A percentile compares a stretch with the other conserved stretches of the same genome.
Conservation (phyloP, 2,797 vertebrate species). For the Thripadectes ignobilis region DNA sequence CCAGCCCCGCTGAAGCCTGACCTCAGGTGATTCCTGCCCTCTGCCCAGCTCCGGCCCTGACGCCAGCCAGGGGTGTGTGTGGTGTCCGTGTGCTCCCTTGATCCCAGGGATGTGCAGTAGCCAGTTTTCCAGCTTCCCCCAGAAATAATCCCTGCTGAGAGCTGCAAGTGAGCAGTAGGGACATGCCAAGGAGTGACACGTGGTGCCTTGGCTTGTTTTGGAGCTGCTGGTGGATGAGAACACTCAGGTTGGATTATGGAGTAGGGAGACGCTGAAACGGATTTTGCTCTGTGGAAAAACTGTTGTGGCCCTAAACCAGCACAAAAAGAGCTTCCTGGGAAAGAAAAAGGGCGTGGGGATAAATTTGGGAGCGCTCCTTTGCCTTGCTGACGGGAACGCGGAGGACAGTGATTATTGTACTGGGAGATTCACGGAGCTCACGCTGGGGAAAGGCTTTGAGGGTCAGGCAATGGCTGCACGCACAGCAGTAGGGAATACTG, state of each 20-base stretch:
- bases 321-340: accelerated
- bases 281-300: accelerated
- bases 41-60: background rate
- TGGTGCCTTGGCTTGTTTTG: accelerated
- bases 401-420: background rate
- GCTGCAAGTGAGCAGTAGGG: accelerated
- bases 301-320: accelerated
- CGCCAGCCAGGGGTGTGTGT: accelerated
- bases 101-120: accelerated
- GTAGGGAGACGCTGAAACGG: accelerated
- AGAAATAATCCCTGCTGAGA: accelerated
- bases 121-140: accelerated
- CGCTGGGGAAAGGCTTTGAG: accelerated
- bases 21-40: background rate
- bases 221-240: accelerated
- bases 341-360: accelerated
- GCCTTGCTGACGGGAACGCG: background rate
- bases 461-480: accelerated
- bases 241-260: background rate
- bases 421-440: accelerated
- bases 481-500: accelerated
- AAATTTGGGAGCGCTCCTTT: accelerated
- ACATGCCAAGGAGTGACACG: accelerated
- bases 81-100: accelerated
- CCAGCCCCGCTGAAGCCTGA: background rate